Percentiles rank a stretch among this genome's conserved stretches.
Evolutionary conservation across 2,113 vertebrate species (phyloP).

Genomic region (Pluvialis apricaria): DNA sequence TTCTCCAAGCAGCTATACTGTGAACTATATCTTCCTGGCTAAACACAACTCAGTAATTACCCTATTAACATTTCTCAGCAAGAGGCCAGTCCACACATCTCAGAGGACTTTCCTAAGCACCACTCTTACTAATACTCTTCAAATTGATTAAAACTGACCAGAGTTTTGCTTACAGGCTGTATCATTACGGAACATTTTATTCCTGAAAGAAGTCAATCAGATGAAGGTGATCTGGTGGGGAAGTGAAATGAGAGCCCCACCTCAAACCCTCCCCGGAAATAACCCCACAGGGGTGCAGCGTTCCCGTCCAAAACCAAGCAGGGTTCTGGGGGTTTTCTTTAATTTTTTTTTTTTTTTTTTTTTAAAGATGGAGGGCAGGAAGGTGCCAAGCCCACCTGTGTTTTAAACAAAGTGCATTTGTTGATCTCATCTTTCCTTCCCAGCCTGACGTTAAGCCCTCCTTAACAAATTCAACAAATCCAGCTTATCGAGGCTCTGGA

Average conservation of each 20-base stretch:
- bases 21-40: not conserved
- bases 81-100: conserved; percentile 35
- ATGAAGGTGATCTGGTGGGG: not conserved
- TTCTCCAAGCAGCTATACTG: not conserved
- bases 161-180: conserved; percentile 21
- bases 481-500: not conserved
- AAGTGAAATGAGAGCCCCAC: not conserved
- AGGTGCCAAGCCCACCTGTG: not conserved
- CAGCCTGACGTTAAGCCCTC: not conserved
- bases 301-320: rapidly evolving
- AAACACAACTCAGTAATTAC: conserved; percentile 39
- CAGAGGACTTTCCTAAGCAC: not conserved
- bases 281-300: rapidly evolving
- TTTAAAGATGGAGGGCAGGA: not conserved
- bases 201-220: not conserved
- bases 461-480: not conserved
- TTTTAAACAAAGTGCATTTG: not conserved
- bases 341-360: not conserved
- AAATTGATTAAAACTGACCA: conserved; percentile 39
- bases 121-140: conserved; percentile 1
- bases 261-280: not conserved
- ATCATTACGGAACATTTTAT: not conserved
- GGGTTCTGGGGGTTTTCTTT: too few relatives aligned
- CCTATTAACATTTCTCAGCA: conserved; percentile 34
- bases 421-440: not conserved